A percentile compares a stretch with the other conserved stretches of the same genome.
These are phyloP conservation scores for Caenorhabditis virilis DNA, from an alignment of 2,888 invertebrate species.

Conservation along the genomic window DNA sequence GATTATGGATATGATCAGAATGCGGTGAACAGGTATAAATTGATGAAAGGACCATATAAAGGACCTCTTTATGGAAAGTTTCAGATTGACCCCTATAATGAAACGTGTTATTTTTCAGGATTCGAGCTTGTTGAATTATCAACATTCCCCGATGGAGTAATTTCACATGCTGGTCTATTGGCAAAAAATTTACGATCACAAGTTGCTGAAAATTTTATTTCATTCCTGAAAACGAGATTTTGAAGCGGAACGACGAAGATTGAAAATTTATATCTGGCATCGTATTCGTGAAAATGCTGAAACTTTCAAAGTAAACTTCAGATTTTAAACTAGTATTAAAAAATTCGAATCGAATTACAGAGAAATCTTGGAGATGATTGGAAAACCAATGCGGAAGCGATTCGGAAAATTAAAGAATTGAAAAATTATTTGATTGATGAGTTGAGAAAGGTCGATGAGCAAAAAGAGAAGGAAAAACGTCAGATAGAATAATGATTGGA, in stretches of 20 bases:
- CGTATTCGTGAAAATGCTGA: slow-evolving; percentile 1
- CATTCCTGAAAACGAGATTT: slow-evolving; percentile 1
- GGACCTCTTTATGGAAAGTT: slow-evolving; percentile 69
- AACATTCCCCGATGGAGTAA: slow-evolving; percentile 66
- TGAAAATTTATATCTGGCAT: slow-evolving; percentile 4
- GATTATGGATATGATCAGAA: slow-evolving; percentile 2
- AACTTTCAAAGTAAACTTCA: neutral
- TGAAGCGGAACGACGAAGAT: neutral
- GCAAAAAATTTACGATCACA: slow-evolving; percentile 35
- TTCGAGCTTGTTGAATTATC: slow-evolving; percentile 70
- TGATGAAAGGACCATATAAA: slow-evolving; percentile 67
- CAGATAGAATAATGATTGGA: too few species aligned
- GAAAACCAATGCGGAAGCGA: neutral
- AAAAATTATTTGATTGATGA: neutral
- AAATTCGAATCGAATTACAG: neutral
- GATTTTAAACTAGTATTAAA: neutral
- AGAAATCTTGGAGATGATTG: neutral
- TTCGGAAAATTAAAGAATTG: neutral
- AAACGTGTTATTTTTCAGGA: too few species aligned
- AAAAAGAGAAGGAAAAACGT: too few species aligned
- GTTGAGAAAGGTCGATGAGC: too few species aligned
- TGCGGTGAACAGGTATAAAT: slow-evolving; percentile 53
- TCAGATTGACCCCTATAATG: too few species aligned
- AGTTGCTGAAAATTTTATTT: slow-evolving; percentile 1
- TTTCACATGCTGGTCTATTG: slow-evolving; percentile 65